Evolutionary conservation across 2,113 vertebrate species (phyloP), one percentile per base, ranked within the genome.

Genomic region (Cnemophilus loriae): DNA sequence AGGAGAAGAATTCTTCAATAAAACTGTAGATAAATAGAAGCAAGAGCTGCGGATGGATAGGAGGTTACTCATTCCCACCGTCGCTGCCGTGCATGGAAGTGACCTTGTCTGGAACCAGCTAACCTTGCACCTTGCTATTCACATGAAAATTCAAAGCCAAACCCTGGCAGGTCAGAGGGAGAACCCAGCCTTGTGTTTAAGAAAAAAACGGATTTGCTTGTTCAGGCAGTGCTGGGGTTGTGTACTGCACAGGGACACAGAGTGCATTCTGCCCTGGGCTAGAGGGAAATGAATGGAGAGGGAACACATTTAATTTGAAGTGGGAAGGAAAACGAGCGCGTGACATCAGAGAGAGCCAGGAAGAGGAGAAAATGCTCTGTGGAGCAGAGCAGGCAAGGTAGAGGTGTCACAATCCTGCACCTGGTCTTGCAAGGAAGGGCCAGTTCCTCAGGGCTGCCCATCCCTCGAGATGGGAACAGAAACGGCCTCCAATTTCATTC

Each of bases 91-190:
- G 67, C 80, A 71, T 89, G 93, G 93, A 95, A 94, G 61, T 59
- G 93, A 93, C 96, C 91, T 96, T 96, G 94, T 91, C 91, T 95
- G 94, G 76, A 86, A 60, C 63, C 32, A 69, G 16, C 79, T 76
- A 68, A 97, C 96, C 91, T 95, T 95, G 89, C 89, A 95, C 94
- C 86, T 93, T 90, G 87, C 0, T 1, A 85, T 73, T 61, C 87
- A 37, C 96, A 96, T 95, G 90, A 93, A 95, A 96, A 96, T 95
- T 89, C 95, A 96, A 96, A 93, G 84, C 91, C 41, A 87, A 97
- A 44, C 82, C 65, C 74, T 82, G 61, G 23, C 61, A 74, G 90
- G 91, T 95, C 93, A 85, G 59, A 91, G 55, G 2, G 50, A 93
- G 82, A 90, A 41, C 53, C 67, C 75, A 95, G 93, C 82, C 90